Conservation (phyloP, 2,888 invertebrate species). For the Agriopis leucophaearia region DNA sequence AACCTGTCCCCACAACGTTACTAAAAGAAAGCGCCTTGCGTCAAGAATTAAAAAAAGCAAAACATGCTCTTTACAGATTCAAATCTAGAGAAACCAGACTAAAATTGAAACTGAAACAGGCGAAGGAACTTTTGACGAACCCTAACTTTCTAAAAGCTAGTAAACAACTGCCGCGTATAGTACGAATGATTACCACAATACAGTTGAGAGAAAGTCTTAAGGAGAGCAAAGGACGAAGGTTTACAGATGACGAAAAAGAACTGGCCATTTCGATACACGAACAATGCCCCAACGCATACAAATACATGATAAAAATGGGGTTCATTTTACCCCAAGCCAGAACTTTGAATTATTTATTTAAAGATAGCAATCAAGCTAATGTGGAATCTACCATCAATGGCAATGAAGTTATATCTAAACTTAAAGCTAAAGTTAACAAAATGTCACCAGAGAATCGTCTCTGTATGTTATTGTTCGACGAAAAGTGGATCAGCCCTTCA, state of each 20-base stretch:
- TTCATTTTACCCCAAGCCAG: not conserved
- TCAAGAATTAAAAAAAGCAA: not conserved
- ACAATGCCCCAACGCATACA: slow-evolving; percentile 5
- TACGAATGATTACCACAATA: not conserved
- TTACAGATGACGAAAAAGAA: slow-evolving; percentile 8
- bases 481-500: not conserved
- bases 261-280: not conserved
- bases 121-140: not conserved
- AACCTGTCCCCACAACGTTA: not conserved
- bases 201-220: not conserved
- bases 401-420: not conserved
- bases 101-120: not conserved
- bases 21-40: not conserved
- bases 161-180: not conserved
- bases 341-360: not conserved
- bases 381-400: not conserved
- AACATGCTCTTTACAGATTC: not conserved
- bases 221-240: not conserved
- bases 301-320: slow-evolving; percentile 7
- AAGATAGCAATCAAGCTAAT: not conserved
- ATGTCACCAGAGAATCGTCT: not conserved
- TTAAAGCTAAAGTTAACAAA: not conserved
- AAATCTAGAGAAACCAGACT: not conserved
- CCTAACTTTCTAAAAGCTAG: not conserved
- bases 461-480: slow-evolving; percentile 5